Conservation (phyloP, 2,797 vertebrate species). For the Austrolebias charrua region DNA sequence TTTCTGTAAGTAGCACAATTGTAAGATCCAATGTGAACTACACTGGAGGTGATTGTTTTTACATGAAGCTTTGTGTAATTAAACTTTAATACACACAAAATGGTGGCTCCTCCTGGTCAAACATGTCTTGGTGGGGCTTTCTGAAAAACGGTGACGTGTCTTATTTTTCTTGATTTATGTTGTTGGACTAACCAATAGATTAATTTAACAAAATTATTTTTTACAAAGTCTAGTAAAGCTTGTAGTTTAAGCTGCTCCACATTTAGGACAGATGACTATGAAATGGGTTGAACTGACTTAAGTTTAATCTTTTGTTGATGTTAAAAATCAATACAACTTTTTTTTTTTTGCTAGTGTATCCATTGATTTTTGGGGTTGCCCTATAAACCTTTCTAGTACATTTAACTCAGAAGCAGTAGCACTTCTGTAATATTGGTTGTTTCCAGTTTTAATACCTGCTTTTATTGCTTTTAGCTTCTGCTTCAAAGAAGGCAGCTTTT, state of each 20-base stretch:
- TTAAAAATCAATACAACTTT: too few relatives aligned
- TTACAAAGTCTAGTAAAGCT: neutral
- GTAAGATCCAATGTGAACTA: neutral
- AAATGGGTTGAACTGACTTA: neutral
- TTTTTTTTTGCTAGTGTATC: too few relatives aligned
- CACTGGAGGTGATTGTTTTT: neutral
- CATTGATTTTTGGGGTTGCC: too few relatives aligned
- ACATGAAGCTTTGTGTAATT: conserved; percentile 1
- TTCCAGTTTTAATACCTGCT: too few relatives aligned
- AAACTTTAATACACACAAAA: conserved; percentile 26
- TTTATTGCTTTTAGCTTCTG: too few relatives aligned
- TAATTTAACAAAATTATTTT: conserved; percentile 40
- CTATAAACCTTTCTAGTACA: too few relatives aligned
- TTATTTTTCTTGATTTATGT: conserved; percentile 18
- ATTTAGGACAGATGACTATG: neutral
- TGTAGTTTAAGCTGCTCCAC: neutral
- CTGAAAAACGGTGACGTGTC: neutral
- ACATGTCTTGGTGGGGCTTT: neutral
- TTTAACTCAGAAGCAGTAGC: too few relatives aligned
- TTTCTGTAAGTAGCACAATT: neutral
- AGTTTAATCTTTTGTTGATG: neutral
- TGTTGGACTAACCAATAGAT: conserved; percentile 30
- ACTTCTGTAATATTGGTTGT: too few relatives aligned
- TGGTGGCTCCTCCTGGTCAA: conserved; percentile 20
- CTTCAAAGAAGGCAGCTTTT: too few relatives aligned